A percentile compares a stretch with the other conserved stretches of the same genome.
phyloP scores from a whole-genome alignment of 2,113 vertebrate species.

The Hemicordylus capensis region DNA sequence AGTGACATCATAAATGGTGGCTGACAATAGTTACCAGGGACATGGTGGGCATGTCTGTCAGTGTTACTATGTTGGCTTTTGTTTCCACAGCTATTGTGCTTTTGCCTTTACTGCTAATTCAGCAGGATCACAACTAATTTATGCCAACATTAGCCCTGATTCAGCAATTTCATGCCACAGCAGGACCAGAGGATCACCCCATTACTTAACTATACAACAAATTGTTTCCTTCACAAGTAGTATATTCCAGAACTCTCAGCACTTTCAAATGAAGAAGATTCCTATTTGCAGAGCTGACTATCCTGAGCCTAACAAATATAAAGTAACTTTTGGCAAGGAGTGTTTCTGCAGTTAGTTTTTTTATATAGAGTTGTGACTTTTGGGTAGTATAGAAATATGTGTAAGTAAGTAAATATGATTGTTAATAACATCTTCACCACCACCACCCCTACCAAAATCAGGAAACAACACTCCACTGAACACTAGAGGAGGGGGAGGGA shows the following conservation, averaged over 20 bases:
- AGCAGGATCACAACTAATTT: no score
- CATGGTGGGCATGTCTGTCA: background rate
- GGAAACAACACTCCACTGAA: background rate
- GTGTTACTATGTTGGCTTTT: background rate
- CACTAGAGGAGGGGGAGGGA: background rate
- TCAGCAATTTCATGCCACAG: background rate
- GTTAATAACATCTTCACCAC: background rate
- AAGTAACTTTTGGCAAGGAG: background rate
- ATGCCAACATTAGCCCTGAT: background rate
- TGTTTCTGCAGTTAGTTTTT: background rate
- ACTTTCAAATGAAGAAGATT: background rate
- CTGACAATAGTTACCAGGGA: background rate
- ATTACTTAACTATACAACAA: background rate
- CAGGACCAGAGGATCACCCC: background rate
- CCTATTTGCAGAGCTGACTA: no score
- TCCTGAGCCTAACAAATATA: background rate
- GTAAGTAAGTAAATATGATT: no score
- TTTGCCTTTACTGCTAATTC: background rate
- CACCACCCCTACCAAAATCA: no score
- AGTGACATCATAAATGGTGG: background rate
- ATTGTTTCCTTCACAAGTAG: background rate
- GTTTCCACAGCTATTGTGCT: background rate
- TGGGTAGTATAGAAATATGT: no score
- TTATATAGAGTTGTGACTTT: no score
- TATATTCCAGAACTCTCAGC: background rate